Percentiles rank a stretch among this genome's conserved stretches.
Conservation (phyloP, 2,797 vertebrate genomes). For the Gallinago nigripennis region DNA sequence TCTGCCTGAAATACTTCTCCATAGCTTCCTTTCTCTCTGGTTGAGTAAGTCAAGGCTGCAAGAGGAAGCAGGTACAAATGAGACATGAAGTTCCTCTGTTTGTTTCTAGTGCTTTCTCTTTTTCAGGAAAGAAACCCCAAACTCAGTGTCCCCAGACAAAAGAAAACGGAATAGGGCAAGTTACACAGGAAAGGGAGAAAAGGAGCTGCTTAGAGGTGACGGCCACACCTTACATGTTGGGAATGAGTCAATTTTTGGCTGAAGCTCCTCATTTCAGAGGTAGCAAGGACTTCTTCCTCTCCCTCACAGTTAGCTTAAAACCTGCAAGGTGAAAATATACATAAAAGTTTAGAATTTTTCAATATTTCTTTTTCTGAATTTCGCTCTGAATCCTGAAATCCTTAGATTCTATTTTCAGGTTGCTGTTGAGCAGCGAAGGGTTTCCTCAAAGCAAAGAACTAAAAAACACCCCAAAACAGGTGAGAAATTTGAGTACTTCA, state of each 20-base stretch:
- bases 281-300: neutral
- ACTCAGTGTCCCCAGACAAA: neutral
- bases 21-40: neutral
- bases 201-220: neutral
- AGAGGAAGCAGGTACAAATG: neutral
- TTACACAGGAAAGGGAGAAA: neutral
- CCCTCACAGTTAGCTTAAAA: neutral
- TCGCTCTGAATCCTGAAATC: neutral
- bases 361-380: neutral
- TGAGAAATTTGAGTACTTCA: neutral
- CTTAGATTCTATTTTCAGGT: neutral
- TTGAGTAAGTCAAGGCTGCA: neutral
- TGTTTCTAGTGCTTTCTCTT: neutral
- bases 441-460: neutral
- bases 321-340: neutral
- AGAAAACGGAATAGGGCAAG: neutral
- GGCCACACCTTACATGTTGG: no score
- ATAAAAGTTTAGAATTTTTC: neutral
- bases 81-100: neutral
- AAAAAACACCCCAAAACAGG: fast-evolving
- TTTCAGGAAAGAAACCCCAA: neutral
- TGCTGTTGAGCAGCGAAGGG: neutral
- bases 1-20: neutral
- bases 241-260: neutral
- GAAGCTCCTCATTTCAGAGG: neutral